Conservation (phyloP, 2,797 vertebrate genomes). For the Acropternis orthonyx region DNA sequence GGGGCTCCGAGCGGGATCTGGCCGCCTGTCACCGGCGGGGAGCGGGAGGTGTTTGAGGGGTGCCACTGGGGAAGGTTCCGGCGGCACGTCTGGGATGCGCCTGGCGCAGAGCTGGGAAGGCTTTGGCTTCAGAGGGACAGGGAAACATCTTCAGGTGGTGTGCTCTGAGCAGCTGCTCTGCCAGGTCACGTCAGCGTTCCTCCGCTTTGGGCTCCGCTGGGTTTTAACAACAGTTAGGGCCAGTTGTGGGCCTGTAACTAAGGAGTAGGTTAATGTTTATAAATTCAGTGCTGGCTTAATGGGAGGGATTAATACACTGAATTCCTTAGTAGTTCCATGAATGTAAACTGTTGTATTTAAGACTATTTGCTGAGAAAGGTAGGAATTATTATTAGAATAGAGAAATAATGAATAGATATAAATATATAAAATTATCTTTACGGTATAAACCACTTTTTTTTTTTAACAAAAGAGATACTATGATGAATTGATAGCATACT, state of each 20-base stretch:
- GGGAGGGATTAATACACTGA: background rate
- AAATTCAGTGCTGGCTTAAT: background rate
- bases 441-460: background rate
- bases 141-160: background rate
- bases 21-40: slow-evolving; percentile 86
- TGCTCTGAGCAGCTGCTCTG: background rate
- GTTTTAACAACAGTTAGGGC: background rate
- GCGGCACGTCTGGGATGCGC: background rate
- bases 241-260: background rate
- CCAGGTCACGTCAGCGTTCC: accelerated
- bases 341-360: background rate
- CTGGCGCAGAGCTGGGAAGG: background rate
- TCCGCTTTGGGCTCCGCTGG: background rate
- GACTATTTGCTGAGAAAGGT: background rate
- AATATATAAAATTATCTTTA: background rate
- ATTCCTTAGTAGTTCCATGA: background rate
- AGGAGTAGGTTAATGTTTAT: background rate
- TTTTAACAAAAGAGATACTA: background rate
- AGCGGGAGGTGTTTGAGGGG: slow-evolving; percentile 86
- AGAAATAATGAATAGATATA: background rate
- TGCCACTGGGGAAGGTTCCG: background rate
- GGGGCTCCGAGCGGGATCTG: slow-evolving; percentile 86
- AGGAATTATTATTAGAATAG: background rate
- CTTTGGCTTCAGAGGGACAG: background rate
- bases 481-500: background rate